A percentile compares a stretch with the other conserved stretches of the same genome.
These are phyloP conservation scores for Nesometra sesokonis DNA, from an alignment of 35 echinoderm and acorn worm genomes.

Conservation along the genomic window DNA sequence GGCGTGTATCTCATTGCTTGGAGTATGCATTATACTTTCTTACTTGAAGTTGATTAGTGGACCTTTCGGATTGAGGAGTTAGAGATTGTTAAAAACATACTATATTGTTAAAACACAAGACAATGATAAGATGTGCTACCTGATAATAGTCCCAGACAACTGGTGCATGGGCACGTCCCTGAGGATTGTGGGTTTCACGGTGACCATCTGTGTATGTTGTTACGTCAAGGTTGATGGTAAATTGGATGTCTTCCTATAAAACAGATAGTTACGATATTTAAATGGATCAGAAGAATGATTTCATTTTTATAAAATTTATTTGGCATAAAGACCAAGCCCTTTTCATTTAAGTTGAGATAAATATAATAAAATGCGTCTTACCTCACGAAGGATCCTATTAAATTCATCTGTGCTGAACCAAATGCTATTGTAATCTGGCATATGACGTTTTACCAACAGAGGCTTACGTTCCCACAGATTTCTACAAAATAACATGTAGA, in stretches of 20 bases:
- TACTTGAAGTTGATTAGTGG: too few relatives aligned
- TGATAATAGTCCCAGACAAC: constrained; percentile 98
- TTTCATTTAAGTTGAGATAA: too few relatives aligned
- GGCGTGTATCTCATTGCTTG: too few relatives aligned
- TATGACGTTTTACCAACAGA: constrained; percentile 67
- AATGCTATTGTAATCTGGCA: constrained; percentile 48
- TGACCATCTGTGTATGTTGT: constrained; percentile 86
- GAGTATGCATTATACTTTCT: too few relatives aligned
- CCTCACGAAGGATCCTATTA: constrained; percentile 65
- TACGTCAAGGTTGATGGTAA: constrained; percentile 64
- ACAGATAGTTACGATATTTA: neutral
- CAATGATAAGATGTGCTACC: constrained; percentile 6
- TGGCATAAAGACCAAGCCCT: neutral
- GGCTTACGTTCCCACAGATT: constrained; percentile 88
- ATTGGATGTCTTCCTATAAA: constrained; percentile 86
- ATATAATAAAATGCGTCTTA: neutral
- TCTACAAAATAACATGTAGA: constrained; percentile 41
- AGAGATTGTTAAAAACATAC: too few relatives aligned
- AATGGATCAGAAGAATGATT: neutral
- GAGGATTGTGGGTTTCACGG: constrained; percentile 91
- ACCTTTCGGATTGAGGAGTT: too few relatives aligned
- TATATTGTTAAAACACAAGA: too few relatives aligned
- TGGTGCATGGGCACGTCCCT: constrained; percentile 76
- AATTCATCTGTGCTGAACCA: constrained; percentile 75
- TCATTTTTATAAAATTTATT: neutral